phyloP scores from a whole-genome alignment of 2,888 invertebrate genomes.

The Lamellibrachia columna region DNA sequence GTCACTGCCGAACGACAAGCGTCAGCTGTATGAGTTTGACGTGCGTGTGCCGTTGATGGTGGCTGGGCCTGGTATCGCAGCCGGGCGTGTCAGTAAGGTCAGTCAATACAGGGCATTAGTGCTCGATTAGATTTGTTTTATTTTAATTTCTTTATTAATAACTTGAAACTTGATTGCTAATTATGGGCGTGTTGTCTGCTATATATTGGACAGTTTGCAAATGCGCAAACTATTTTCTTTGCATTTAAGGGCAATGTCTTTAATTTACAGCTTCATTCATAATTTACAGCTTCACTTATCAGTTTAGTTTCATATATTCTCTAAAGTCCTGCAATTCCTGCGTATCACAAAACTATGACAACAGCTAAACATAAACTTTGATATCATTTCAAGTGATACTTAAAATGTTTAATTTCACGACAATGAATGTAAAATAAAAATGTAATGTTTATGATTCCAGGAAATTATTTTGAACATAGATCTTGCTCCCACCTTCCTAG shows the following conservation, averaged over 20 bases:
- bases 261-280: not conserved
- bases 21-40: slow-evolving; percentile 91
- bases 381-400: too few relatives aligned
- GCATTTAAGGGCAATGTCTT: not conserved
- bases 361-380: too few relatives aligned
- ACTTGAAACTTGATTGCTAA: not conserved
- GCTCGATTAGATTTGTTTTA: not conserved
- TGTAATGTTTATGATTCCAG: slow-evolving; percentile 49
- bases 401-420: not conserved
- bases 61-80: slow-evolving; percentile 74
- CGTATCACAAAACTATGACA: too few relatives aligned
- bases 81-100: slow-evolving; percentile 53
- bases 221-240: not conserved
- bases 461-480: slow-evolving; percentile 81
- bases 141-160: not conserved
- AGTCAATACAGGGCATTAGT: slow-evolving; percentile 20
- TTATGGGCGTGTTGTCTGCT: not conserved
- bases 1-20: slow-evolving; percentile 86
- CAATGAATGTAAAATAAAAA: not conserved
- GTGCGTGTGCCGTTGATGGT: slow-evolving; percentile 84
- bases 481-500: slow-evolving; percentile 83
- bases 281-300: not conserved
- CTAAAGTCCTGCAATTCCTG: too few relatives aligned
- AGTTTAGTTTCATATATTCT: too few relatives aligned
- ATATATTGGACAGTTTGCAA: not conserved